Conservation (phyloP, 2,888 invertebrate genomes). For the Lasioglossum pauxillum region DNA sequence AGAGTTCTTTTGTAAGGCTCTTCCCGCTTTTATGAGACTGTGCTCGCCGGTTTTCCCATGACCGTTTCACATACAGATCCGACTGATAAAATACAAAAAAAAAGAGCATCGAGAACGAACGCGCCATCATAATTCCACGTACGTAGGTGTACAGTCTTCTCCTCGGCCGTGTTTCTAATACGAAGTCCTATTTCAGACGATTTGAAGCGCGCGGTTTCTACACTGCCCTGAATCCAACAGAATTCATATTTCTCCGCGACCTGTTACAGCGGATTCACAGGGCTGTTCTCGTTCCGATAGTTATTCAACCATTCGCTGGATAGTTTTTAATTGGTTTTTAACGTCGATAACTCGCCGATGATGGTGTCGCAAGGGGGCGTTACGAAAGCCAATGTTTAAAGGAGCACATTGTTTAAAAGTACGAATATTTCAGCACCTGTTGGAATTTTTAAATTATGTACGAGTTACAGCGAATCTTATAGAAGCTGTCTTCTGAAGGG, state of each 20-base stretch:
- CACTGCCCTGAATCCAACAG: background rate
- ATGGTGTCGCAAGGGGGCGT: background rate
- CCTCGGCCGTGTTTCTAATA: constrained; percentile 10
- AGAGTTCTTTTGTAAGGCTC: constrained; percentile 14
- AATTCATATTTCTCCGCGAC: background rate
- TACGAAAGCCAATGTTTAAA: background rate
- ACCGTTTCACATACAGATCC: constrained; percentile 16
- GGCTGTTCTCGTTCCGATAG: background rate
- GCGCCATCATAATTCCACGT: constrained; percentile 21
- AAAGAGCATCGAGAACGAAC: constrained; percentile 14
- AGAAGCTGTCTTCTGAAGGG: no score
- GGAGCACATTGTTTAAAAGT: background rate
- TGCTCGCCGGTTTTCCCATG: constrained; percentile 13
- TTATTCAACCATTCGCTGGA: background rate
- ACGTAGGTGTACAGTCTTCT: constrained; percentile 4
- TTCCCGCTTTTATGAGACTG: constrained; percentile 14
- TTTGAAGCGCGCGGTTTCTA: constrained; percentile 1
- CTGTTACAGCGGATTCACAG: background rate
- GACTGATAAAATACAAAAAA: constrained; percentile 11
- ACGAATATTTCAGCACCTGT: background rate
- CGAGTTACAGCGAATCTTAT: background rate
- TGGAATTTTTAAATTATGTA: background rate
- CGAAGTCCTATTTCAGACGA: constrained; percentile 4
- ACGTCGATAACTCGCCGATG: background rate
- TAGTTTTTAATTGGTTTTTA: background rate